Evolutionary conservation across 2,888 invertebrate genomes (phyloP), one percentile per base, ranked within the genome.

Genomic region (Ecdyonurus torrentis): DNA sequence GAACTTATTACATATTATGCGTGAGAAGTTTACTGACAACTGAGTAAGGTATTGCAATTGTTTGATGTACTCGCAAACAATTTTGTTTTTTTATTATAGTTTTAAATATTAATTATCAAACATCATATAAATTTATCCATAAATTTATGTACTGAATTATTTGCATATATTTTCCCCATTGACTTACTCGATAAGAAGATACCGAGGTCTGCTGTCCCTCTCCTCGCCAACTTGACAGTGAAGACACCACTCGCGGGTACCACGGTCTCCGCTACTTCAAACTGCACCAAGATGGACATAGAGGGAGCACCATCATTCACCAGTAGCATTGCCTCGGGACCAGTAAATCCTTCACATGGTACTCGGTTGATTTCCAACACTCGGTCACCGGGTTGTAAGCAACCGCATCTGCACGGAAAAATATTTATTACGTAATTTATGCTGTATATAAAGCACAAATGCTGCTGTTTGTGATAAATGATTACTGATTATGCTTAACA

Each of bases 221-320:
- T 73, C 68, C 77, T 78, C 2, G 91, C 87, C 61, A 96, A 78
- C 74, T 92, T 90, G 0, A 97, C 93, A 66, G 87, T 89, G 72
- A 94, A 95, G 0, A 92, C 86, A 0, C 94, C 94, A 69, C 90
- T 89, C 2, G 90, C 87, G 1, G 94, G 92, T 66, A 93, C 89
- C 58, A 94, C 91, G 0, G 91, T 85, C 68, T 94, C 93, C 10
- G 91, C 89, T 74, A 94, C 91, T 75, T 90, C 91, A 74, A 94
- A 94, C 72, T 94, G 93, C 1, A 90, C 82, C 69, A 89, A 87
- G 55, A 95, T 73, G 58, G 86, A 86, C 53, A 93, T 80, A 77
- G 87, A 70, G 2, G 61, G 61, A 10, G 50, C n/a, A 23, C 23
- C 19, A 15, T 61, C 23, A 23, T 20, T 20, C 19, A 55, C 55